Evolutionary conservation across 2,888 invertebrate species (phyloP).

Genomic region (Liodrosophila aerea): DNA sequence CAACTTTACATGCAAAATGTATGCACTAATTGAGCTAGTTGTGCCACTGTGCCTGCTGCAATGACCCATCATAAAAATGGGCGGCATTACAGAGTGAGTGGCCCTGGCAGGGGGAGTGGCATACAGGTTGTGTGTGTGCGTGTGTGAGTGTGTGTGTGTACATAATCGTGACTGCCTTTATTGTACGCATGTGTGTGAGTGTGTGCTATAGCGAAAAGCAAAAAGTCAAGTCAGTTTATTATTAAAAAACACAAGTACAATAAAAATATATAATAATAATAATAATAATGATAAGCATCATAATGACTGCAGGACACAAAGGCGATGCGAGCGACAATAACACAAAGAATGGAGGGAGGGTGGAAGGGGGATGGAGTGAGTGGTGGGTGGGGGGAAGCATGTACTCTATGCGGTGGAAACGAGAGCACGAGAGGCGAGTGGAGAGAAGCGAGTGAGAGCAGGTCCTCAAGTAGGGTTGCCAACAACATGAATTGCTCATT

Average conservation of each 20-base stretch:
- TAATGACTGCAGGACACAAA: slow-evolving; percentile 46
- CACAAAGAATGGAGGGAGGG: slow-evolving; percentile 18
- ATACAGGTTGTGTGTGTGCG: background rate
- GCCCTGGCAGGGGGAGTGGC: background rate
- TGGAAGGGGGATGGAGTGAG: slow-evolving; percentile 9
- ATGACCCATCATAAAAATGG: slow-evolving; percentile 38
- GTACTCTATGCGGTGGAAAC: slow-evolving; percentile 33
- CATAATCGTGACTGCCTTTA: slow-evolving; percentile 50
- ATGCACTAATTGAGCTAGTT: background rate
- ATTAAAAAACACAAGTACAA: slow-evolving; percentile 72
- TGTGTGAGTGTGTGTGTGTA: slow-evolving; percentile 14
- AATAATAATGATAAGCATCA: slow-evolving; percentile 54
- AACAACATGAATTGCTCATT: slow-evolving; percentile 77
- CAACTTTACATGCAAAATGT: too few relatives aligned
- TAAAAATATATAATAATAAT: slow-evolving; percentile 60
- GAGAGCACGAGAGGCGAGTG: too few relatives aligned
- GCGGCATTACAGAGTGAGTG: slow-evolving; percentile 21
- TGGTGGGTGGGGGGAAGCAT: slow-evolving; percentile 3
- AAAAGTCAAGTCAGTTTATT: slow-evolving; percentile 67
- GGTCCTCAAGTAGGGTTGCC: slow-evolving; percentile 67
- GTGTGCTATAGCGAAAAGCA: slow-evolving; percentile 15
- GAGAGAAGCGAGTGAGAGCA: slow-evolving; percentile 39
- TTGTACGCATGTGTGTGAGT: slow-evolving; percentile 61
- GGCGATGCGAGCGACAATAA: slow-evolving; percentile 42
- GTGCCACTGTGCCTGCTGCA: slow-evolving; percentile 32